Evolutionary conservation across 37 sponge, comb jelly and placozoan species (phyloP).

Genomic region (Tethya wilhelma): DNA sequence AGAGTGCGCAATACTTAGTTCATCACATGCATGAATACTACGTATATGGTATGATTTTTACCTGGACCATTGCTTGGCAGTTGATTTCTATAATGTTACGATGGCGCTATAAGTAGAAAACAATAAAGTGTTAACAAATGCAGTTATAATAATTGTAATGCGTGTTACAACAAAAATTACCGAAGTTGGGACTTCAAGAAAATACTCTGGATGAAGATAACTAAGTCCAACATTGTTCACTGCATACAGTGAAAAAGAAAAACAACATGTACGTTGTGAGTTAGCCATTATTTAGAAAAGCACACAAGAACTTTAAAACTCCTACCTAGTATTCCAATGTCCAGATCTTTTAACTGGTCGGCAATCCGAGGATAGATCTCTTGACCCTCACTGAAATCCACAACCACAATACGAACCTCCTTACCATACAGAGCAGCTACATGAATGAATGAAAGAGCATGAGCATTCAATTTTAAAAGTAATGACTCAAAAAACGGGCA

Average conservation of each 20-base stretch:
- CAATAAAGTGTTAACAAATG: neutral
- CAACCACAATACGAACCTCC: constrained; percentile 40
- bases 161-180: neutral
- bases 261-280: too few species aligned
- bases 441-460: too few species aligned
- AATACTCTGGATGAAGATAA: neutral
- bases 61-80: neutral
- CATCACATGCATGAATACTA: too few species aligned
- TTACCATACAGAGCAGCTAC: too few species aligned
- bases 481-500: too few species aligned
- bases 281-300: too few species aligned
- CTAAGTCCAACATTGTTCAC: neutral
- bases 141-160: neutral
- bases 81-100: neutral
- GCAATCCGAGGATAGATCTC: constrained; percentile 35
- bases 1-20: too few species aligned
- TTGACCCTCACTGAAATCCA: constrained; percentile 48
- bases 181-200: neutral
- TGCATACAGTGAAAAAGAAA: neutral
- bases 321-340: too few species aligned
- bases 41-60: too few species aligned
- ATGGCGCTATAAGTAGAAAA: neutral
- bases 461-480: too few species aligned
- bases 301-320: too few species aligned
- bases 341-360: constrained; percentile 24